Conservation (phyloP, 2,113 vertebrate species). For the Andinoacara biseriatus region DNA sequence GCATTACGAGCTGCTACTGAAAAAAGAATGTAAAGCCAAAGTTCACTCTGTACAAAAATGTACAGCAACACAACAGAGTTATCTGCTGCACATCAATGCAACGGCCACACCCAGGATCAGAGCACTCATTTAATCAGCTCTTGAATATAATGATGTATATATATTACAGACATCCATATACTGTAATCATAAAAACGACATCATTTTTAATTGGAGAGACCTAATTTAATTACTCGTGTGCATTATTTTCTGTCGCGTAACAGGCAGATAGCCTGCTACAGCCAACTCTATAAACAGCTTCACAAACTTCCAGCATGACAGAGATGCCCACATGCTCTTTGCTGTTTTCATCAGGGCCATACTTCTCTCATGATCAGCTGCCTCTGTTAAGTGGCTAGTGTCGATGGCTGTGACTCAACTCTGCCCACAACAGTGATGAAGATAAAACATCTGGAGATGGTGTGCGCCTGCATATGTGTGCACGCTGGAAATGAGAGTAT, state of each 20-base stretch:
- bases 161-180: background rate
- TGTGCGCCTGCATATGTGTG: conserved; percentile 1
- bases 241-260: conserved; percentile 19
- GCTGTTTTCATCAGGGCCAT: conserved; percentile 59
- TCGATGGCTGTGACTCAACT: conserved; percentile 72
- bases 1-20: conserved; percentile 3
- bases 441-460: conserved; percentile 71
- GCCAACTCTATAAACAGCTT: conserved; percentile 42
- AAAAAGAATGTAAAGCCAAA: conserved; percentile 36
- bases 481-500: conserved; percentile 13
- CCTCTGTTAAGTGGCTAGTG: conserved; percentile 72
- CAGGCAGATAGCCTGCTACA: background rate
- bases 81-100: background rate
- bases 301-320: conserved; percentile 40
- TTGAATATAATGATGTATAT: background rate
- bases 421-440: conserved; percentile 67
- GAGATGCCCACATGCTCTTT: conserved; percentile 57
- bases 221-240: background rate
- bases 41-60: conserved; percentile 17
- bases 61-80: background rate
- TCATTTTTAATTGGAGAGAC: background rate
- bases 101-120: background rate
- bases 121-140: background rate
- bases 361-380: conserved; percentile 70
- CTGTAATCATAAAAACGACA: background rate